Evolutionary conservation across 2,888 invertebrate genomes (phyloP), one percentile per base, ranked within the genome.

Genomic region (Troglohyphantes excavatus): DNA sequence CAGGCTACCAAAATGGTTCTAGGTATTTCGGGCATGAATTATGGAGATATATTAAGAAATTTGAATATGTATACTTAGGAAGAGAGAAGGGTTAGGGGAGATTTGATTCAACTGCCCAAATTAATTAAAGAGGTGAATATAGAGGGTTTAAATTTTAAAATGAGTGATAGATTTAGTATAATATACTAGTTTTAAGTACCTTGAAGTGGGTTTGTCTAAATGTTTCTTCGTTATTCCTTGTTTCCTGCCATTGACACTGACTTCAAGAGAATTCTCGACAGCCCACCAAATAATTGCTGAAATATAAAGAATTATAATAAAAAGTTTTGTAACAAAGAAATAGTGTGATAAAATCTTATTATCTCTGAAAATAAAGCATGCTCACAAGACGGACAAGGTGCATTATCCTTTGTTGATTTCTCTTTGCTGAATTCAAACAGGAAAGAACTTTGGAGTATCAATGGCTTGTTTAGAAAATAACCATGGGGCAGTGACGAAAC

Each of bases 211-310:
- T 21, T 93, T 94, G 27, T 93, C 92, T 13, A 93, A 91, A 89
- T 94, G 94, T 92, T 96, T 96, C 93, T 96, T 96, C 0, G 97
- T 97, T 0, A 95, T 94, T 3, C 98, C 98, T 93, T 96, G 96
- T 91, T 95, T 96, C 92, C 95, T 95, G 3, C 98, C 98, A 92
- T 96, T 95, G 0, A 97, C 96, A 23, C 95, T 95, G 33, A 97
- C 95, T 94, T 97, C 93, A 68, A 92, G 88, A 21, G 63, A 46
- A 29, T 61, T 26, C 19, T 72, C 46, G 26, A 65, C 93, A 76
- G 94, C 93, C 89, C 94, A 94, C 96, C 96, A 96, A 63, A 95
- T 94, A 39, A 96, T 94, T 91, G 96, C 95, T 63, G 94, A 94
- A 95, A 95, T 0, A 23, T 67, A 7, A 17, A 67, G 9, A 26